Base-by-base conservation (phyloP, 2,888 invertebrate species). In the Papilio protenor region DNA sequence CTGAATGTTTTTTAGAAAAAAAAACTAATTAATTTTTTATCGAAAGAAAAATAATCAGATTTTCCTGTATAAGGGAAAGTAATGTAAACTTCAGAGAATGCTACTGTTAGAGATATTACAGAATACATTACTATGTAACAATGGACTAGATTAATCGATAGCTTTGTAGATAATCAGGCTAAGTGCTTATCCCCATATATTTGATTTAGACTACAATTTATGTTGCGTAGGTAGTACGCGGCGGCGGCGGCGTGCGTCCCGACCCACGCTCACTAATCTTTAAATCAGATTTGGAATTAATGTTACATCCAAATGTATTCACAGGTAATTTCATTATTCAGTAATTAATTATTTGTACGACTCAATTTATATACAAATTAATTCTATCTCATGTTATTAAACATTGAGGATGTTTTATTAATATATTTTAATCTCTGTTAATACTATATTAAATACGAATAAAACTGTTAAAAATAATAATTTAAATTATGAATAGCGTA, bases 161-260 rank as follows among this genome's bases (percentile, higher is more conserved):
- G 83, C 84, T 85, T 84, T 85, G 83, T 85, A 84, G 87, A 89
- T 91, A 93, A 94, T 94, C 90, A 89, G 81, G 88, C 87, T 87
- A 91, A 94, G 93, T 94, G 93, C 89, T 89, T 90, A 92, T 91
- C 91, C 88, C 91, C 89, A 90, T 93, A 91, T 91, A 92, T 93
- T 92, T 89, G 87, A 88, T 90, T 90, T 88, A 87, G 87, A 66
- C 75, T 78, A 75, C 75, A 78, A 78, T 78, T 75, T 78, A 75
- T 78, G 78, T 75, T 45, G 71, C 75, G 75, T 47, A 52, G 45
- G 75, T 47, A 52, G 45, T 55, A 45, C 47, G 57, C 21, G 57
- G 21, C 59, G 6, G 21, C 59, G 6, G 66, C 45, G n/a, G n/a
- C 55, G 55, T 40, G 57, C 69, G 49, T 71, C 55, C 85, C 83